Evolutionary conservation across 2,888 invertebrate species (phyloP), one percentile per base, ranked within the genome.

Genomic region (Exephanes ischioxanthus): DNA sequence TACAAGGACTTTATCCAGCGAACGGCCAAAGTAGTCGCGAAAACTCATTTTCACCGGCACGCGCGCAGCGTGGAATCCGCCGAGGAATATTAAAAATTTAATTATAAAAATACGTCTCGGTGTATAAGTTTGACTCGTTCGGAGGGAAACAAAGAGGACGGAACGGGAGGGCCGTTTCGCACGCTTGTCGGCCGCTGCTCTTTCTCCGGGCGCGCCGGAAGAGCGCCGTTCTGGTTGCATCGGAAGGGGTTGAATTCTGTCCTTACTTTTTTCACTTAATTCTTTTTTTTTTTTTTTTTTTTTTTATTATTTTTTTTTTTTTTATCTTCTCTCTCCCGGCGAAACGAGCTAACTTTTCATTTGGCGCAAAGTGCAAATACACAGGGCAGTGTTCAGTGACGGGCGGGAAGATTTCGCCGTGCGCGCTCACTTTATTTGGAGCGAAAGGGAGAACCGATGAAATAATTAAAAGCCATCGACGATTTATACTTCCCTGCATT

Each of bases 41-140:
- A 89, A 92, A 89, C 91, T 91, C 91, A 91, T 92, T 91, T 91
- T 89, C 88, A 33, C 61, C 73, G 55, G 81, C 72, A 79, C 53
- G 75, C 67, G 33, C 55, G 51, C 63, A 53, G 85, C 58, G 72
- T 51, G 33, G 66, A 66, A 19, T 66, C 66, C 61, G 73, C 76
- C 83, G 66, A 37, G 83, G 86, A 87, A 89, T 90, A 91, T 91
- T 89, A 91, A 91, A 90, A 90, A 90, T 90, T 91, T 91, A 91
- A 92, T 92, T 88, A 90, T 88, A 87, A 89, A 89, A 90, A 88
- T 89, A 89, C 87, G 79, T 84, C 80, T 83, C 51, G 87, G 76
- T 70, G 72, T 72, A 80, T 70, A 82, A 86, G 84, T 82, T 81
- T 75, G 86, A 82, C 53, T 83, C 76, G 55, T 68, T 61, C 22